Conservation (phyloP, 1,140 invertebrate species). For the Trachymyrmex cornetzi region DNA sequence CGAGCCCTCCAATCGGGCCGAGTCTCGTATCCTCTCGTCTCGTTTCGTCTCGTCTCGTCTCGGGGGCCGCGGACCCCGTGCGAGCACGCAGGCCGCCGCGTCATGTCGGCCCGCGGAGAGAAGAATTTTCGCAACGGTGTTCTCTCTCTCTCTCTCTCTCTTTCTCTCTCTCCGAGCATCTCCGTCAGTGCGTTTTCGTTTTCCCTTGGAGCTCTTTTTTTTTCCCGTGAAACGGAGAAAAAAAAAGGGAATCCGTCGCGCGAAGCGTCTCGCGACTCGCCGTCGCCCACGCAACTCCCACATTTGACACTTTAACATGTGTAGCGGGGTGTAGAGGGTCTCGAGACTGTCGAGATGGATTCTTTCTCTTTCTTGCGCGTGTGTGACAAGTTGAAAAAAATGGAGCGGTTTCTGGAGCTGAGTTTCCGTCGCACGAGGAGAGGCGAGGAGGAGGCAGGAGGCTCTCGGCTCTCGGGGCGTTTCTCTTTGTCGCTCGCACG, state of each 20-base stretch:
- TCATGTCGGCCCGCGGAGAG: conserved; percentile 73
- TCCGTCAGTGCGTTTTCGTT: conserved; percentile 9
- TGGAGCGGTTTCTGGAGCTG: not conserved
- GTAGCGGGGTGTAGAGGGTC: not conserved
- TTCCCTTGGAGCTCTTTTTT: not conserved
- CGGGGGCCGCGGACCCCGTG: conserved; percentile 6
- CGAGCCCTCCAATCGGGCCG: conserved; percentile 32
- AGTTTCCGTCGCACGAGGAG: not conserved
- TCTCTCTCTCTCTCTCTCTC: not conserved
- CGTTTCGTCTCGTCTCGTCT: conserved; percentile 1
- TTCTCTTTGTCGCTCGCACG: not conserved
- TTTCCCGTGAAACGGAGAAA: not conserved
- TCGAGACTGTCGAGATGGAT: not conserved
- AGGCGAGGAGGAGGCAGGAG: not conserved
- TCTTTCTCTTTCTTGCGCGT: not conserved
- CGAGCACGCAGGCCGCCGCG: conserved; percentile 74
- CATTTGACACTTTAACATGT: conserved; percentile 75
- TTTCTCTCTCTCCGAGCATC: not conserved
- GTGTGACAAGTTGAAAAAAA: not conserved
- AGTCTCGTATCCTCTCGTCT: not conserved
- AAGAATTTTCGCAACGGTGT: not conserved
- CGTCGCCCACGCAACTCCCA: conserved; percentile 68
- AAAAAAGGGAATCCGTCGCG: not conserved
- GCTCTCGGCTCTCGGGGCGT: not conserved
- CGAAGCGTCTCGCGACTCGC: conserved; percentile 29